Conservation (phyloP, 2,113 vertebrate genomes). For the Felis chaus region DNA sequence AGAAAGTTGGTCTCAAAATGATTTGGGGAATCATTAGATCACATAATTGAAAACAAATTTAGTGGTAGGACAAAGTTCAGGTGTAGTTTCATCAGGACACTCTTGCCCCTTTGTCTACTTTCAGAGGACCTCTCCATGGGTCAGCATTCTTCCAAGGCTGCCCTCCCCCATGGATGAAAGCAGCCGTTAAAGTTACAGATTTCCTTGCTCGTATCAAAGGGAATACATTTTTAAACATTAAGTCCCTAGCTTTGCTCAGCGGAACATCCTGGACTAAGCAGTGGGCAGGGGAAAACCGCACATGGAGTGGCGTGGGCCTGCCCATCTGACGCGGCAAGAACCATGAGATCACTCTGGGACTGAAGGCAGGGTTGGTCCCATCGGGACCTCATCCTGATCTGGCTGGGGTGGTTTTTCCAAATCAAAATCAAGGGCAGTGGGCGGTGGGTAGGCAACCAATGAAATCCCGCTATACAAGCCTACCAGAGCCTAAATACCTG, state of each 20-base stretch:
- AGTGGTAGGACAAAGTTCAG: neutral
- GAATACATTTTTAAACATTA: neutral
- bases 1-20: conserved; percentile 22
- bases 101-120: neutral
- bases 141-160: neutral
- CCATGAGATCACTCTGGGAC: neutral
- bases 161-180: neutral
- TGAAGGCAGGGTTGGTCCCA: neutral
- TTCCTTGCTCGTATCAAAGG: neutral
- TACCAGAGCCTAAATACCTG: neutral
- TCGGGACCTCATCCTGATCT: neutral
- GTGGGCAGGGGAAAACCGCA: neutral
- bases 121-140: neutral
- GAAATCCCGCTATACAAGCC: neutral
- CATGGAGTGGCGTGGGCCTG: neutral
- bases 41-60: neutral
- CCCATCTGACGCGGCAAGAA: neutral
- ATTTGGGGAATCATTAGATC: neutral
- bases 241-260: neutral
- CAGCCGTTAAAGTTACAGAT: neutral
- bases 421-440: neutral
- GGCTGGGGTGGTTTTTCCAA: neutral
- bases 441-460: neutral
- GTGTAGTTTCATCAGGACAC: neutral
- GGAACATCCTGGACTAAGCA: neutral